Evolutionary conservation across 2,797 vertebrate species (phyloP).

Genomic region (Lutjanus campechanus): DNA sequence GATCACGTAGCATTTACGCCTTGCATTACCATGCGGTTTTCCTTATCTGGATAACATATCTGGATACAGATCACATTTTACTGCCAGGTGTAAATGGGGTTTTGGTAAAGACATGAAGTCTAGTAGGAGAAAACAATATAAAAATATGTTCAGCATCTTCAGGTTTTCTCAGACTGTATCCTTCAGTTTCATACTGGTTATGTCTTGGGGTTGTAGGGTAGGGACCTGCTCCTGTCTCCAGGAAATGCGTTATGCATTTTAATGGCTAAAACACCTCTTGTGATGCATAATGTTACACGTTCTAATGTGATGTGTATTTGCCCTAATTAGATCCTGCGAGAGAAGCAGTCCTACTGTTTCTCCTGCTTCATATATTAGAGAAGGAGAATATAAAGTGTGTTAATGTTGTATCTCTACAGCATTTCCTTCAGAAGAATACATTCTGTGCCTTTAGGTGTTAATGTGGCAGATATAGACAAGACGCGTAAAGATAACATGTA

Average conservation of each 20-base stretch:
- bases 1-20: no score
- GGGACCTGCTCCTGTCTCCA: background rate
- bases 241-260: background rate
- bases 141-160: background rate
- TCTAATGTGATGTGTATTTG: slow-evolving; percentile 1
- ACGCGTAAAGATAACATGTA: background rate
- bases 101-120: background rate
- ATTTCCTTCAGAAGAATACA: background rate
- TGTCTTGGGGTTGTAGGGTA: background rate
- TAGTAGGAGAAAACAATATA: background rate
- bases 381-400: background rate
- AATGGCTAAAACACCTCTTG: background rate
- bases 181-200: background rate
- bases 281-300: background rate
- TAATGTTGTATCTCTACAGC: background rate
- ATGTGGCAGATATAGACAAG: background rate
- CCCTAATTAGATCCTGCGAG: slow-evolving; percentile 29
- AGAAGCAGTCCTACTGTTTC: background rate
- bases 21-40: no score
- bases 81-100: no score
- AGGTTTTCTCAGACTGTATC: background rate
- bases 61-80: no score
- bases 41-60: no score
- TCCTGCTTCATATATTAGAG: background rate
- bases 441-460: background rate